Base-by-base conservation (phyloP, 2,888 invertebrate species). In the Ferdinandea cuprea region DNA sequence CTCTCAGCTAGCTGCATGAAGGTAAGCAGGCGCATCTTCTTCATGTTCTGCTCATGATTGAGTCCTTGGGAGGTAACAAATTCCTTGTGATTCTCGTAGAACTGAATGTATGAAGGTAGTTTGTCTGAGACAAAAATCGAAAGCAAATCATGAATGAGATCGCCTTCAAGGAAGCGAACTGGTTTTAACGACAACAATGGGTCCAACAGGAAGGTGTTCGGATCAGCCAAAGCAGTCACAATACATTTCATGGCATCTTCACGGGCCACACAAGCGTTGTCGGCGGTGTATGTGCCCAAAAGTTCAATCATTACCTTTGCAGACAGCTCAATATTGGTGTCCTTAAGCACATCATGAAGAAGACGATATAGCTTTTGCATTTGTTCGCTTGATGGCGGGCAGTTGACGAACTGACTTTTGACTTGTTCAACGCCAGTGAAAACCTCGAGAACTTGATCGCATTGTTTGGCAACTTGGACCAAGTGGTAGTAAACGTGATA, bases 1-100 rank as follows among this genome's bases (percentile, higher is more conserved):
- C 94, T 95, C 91, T 99, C 99, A 3, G 99, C 98, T 92, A 99
- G 93, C 89, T 98, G 98, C 97, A 99, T 99, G 89, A 99, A 98
- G 0, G 99, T 97, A 66, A 99, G 90, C 87, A 99, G 92, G 85
- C 99, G 94, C 98, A 99, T 99, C 91, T 99, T 99, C 89, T 97
- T 96, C 91, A 98, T 93, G 89, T 98, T 98, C 88, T 97, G 96
- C 87, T 98, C 97, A 89, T 99, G 98, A 88, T 97, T 96, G 56
- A 99, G 91, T 50, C 98, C 93, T 90, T 93, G 95, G 0, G 94
- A 93, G 54, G 94, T 95, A 11, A 98, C 95, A 91, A 98, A 98
- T 89, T 98, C 97, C 89, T 96, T 96, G 89, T 99, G 97, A 87
- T 95, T 95, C 87, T 96, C 94, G 89, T 99, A 98, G 91, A 99